phyloP scores from a whole-genome alignment of 2,113 vertebrate genomes.

The Apodemus sylvaticus region DNA sequence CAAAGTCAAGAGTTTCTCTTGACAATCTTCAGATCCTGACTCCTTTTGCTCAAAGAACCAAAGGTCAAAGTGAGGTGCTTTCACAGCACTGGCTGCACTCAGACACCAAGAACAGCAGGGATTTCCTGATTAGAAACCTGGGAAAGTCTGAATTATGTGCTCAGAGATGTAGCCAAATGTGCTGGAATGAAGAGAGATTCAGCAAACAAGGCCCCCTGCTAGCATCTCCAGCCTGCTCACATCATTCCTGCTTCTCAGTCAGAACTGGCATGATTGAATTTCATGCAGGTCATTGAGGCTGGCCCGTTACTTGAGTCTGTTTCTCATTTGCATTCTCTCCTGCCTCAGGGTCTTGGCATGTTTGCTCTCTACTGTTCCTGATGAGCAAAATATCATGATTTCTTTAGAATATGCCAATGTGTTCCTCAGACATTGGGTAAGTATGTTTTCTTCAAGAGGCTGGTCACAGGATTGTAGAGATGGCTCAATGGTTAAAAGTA shows the following conservation, averaged over 20 bases:
- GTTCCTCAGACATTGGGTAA: not conserved
- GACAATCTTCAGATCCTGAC: not conserved
- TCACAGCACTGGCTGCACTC: not conserved
- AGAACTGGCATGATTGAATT: slow-evolving; percentile 12
- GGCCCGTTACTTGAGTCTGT: not conserved
- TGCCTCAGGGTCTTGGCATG: not conserved
- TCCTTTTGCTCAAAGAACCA: not conserved
- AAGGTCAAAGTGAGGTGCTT: slow-evolving; percentile 27
- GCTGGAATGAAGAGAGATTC: not conserved
- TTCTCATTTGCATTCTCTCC: slow-evolving; percentile 19
- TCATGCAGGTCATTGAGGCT: not conserved
- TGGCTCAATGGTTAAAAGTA: not conserved
- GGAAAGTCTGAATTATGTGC: not conserved
- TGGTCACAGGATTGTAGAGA: not conserved
- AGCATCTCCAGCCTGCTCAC: not conserved
- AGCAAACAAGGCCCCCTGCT: not conserved
- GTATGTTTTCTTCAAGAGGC: not conserved
- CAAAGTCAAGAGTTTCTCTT: not conserved
- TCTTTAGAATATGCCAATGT: slow-evolving; percentile 11
- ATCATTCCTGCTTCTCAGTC: not conserved
- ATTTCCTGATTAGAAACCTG: slow-evolving; percentile 3
- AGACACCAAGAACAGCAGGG: slow-evolving; percentile 28
- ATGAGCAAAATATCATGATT: not conserved
- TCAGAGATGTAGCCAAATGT: not conserved
- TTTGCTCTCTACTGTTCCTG: not conserved